Conservation (phyloP, 2,113 vertebrate species). For the Nothocercus nigrocapillus region DNA sequence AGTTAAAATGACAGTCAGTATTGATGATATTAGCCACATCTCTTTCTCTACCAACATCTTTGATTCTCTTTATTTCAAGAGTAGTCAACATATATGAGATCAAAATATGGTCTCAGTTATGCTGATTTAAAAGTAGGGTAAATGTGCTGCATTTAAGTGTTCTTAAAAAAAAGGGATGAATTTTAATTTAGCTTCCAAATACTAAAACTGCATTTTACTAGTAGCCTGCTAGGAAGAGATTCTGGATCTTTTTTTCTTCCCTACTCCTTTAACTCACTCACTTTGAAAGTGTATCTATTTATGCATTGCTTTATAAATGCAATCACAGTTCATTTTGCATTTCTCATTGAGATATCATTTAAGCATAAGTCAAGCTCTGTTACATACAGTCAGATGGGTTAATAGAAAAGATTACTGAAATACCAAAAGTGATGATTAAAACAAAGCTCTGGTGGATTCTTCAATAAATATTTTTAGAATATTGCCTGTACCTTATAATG, state of each 20-base stretch:
- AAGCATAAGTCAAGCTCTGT: conserved; percentile 5
- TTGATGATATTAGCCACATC: neutral
- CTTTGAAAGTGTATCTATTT: conserved; percentile 15
- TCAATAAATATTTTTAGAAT: conserved; percentile 12
- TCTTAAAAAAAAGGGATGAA: neutral
- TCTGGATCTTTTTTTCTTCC: neutral
- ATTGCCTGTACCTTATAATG: neutral
- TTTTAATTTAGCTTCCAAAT: neutral
- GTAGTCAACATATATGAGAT: neutral
- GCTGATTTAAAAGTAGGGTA: neutral
- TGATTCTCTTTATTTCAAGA: neutral
- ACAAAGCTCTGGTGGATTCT: neutral
- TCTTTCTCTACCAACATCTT: neutral
- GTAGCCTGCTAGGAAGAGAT: neutral
- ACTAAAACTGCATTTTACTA: neutral
- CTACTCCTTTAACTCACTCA: neutral
- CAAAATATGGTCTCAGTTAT: neutral
- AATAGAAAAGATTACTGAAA: conserved; percentile 35
- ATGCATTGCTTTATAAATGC: conserved; percentile 9
- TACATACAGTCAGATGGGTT: neutral
- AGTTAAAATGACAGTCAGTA: neutral
- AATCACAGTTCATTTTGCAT: conserved; percentile 25
- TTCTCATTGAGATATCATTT: conserved; percentile 35
- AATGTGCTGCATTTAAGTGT: neutral
- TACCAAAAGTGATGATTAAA: conserved; percentile 16